Evolutionary conservation across 2,888 invertebrate species (phyloP), one percentile per base, ranked within the genome.

Genomic region (Lomographa bimaculata): DNA sequence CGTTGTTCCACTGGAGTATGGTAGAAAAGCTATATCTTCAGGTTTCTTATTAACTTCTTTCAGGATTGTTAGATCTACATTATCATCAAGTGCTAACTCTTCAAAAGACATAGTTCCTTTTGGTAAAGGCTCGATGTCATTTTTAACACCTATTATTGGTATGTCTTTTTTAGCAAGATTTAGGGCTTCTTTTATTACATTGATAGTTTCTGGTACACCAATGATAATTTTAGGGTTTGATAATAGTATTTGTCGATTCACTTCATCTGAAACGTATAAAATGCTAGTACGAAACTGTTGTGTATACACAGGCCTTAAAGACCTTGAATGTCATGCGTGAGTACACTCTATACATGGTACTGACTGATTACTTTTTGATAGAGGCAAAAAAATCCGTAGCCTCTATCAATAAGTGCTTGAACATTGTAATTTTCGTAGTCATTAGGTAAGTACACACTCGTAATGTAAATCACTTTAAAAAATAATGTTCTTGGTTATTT

Each of bases 1-100:
- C 0, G 96, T 96, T 0, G 97, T 97, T 0, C 95, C 95, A 68
- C 95, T 96, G 1, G 96, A 96, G 80, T 94, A 96, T 0, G 95
- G 96, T 37, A 96, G 62, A 9, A 94, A 73, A 0, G 91, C 90
- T 1, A 92, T 75, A 54, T 94, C 93, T 5, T 92, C 81, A 1
- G 86, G 57, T 6, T 57, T 65, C 24, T 68, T 70, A 1, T 60
- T 67, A 17, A 81, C 76, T n/a, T 78, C 58, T 43, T 73, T 83
- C 6, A 92, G 54, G 24, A 80, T 66, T 44, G 85, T 79, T 12
- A 86, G 79, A 44, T 92, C 90, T n/a, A 90, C 72, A 54, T 64
- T 61, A 14, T 78, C 75, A 12, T 75, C 82, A 39, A 90, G 72
- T 1, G 83, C 81, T 7, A 92, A 56, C 66, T 93, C 93, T 50